Evolutionary conservation across 2,113 vertebrate genomes (phyloP), one percentile per base, ranked within the genome.

Genomic region (Sinocyclocheilus grahami): DNA sequence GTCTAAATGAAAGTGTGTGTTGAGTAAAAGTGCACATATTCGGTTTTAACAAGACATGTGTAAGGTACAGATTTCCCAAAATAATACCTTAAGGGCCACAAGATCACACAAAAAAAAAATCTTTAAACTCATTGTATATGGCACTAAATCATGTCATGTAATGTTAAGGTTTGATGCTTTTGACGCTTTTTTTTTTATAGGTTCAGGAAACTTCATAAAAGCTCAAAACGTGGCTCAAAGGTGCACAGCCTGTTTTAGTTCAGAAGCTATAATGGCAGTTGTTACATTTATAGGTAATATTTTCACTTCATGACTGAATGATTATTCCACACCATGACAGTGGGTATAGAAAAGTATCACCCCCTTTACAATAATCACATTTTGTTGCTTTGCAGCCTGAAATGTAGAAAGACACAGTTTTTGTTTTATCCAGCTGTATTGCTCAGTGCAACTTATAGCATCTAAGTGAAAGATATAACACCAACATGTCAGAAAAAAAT

Each of bases 21-120:
- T 74, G 33, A 74, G 16, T 72, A 37, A 72, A 72, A 72, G 33
- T 72, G 69, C 69, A 72, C 39, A 33, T 18, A 72, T 71, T 71
- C 2, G 18, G 13, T 24, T 65, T 65, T 65, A 65, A 14, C 24
- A 10, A 24, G 30, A 33, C 30, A 33, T 63, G 1, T 4, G 60
- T 63, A 63, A 22, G 2, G 30, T 33, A 33, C 30, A 33, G 30
- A 62, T 62, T 62, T 62, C n/a, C n/a, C 9, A 27, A 24, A 63
- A 24, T 63, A 65, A 27, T 65, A 5, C 62, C 62, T 13, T 2
- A 14, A 14, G n/a, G 24, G 11, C 62, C 27, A 30, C 63, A 67
- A 67, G 12, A 69, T 69, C 65, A 33, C 37, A 42, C 42, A 74
- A 72, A 22, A 33, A 46, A 2, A 46, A n/a, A n/a, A n/a, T 14